Base-by-base conservation (phyloP, 2,113 vertebrate genomes). In the Fulica atra region DNA sequence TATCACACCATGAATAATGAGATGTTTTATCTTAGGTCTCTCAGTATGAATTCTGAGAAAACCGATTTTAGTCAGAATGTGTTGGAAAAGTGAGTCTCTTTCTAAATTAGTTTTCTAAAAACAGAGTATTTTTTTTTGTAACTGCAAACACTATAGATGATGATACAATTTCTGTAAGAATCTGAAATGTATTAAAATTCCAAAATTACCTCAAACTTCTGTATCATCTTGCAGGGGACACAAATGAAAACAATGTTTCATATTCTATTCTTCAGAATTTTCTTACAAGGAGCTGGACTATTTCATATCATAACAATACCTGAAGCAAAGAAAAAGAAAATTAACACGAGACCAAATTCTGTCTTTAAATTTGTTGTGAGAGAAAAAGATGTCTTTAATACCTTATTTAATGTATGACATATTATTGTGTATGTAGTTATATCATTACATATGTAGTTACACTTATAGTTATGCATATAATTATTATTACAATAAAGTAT, bases 381-480 rank as follows among this genome's bases (percentile, higher is more conserved):
- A 3, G 3, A 46, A 82, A 42, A 53, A 53, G 2, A 28, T 74
- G 42, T 29, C 9, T 89, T 36, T 24, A 73, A 9, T n/a, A 51
- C 0, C 5, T 29, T 46, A 21, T 46, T 5, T 44, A 51, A n/a
- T 28, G 38, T 26, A 16, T 9, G 51, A 7, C 8, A 44, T 50
- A 15, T 7, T 74, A 64, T 65, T 28, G 29, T 7, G 51, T 23
- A 33, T 16, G 4, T 17, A 56, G 4, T 33, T 87, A 8, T 20
- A 23, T 19, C 87, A 36, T 81, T 72, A 25, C 4, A 71, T 53
- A 81, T 20, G 10, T 29, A 59, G 42, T 50, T 59, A 31, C 20
- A 68, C 4, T 29, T 40, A 40, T 6, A 78, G 0, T 0, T 53
- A 12, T 31, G 36, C 2, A 54, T n/a, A 15, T n/a, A 40, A 44